Evolutionary conservation across 2,888 invertebrate species (phyloP).

Genomic region (Zhuqinia jingwanae): DNA sequence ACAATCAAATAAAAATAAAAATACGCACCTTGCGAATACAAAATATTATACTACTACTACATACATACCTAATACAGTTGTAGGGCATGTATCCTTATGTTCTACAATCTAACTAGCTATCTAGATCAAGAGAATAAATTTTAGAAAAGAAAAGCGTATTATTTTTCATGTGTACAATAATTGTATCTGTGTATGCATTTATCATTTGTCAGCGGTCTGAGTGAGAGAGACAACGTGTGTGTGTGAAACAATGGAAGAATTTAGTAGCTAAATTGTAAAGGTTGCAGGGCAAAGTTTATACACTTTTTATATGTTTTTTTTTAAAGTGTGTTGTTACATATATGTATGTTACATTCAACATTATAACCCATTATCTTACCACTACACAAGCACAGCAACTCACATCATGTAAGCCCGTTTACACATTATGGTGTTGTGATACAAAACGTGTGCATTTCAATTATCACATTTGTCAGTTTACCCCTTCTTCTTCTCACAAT

Average conservation of each 20-base stretch:
- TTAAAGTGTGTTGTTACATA: too few relatives aligned
- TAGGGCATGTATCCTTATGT: neutral
- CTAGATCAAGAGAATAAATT: slow-evolving; percentile 24
- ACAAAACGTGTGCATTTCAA: slow-evolving; percentile 23
- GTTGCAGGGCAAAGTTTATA: too few relatives aligned
- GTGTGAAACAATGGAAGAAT: neutral
- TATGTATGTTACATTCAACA: too few relatives aligned
- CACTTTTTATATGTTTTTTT: too few relatives aligned
- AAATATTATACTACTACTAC: too few relatives aligned
- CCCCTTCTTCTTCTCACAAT: neutral
- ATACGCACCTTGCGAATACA: slow-evolving; percentile 12
- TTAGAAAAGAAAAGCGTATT: neutral
- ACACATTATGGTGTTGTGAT: neutral
- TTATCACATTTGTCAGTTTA: slow-evolving; percentile 20
- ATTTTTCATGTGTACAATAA: neutral
- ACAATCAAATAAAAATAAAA: slow-evolving; percentile 34
- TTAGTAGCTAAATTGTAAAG: neutral
- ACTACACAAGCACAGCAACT: neutral
- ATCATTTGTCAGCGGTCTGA: neutral
- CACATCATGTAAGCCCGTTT: neutral
- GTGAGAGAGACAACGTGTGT: neutral
- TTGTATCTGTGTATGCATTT: neutral
- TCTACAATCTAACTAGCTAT: slow-evolving; percentile 5
- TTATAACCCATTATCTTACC: neutral
- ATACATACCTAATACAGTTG: neutral